Evolutionary conservation across 2,797 vertebrate genomes (phyloP).

Genomic region (Myotis planiceps): DNA sequence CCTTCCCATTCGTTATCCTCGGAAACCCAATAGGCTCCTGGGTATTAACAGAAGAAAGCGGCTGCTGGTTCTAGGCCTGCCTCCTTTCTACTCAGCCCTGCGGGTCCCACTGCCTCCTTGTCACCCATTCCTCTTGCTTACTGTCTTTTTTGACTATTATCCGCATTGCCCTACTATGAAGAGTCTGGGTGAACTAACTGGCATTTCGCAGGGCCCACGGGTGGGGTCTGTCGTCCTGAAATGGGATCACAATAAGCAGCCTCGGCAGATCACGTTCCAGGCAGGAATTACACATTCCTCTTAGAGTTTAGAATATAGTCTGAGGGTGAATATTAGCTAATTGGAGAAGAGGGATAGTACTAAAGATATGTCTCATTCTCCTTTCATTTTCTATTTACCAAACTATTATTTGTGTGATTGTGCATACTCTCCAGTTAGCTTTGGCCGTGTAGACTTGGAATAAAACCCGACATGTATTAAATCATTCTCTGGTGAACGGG

Average conservation of each 20-base stretch:
- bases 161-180: background rate
- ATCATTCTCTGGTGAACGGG: background rate
- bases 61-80: background rate
- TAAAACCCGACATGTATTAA: background rate
- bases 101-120: background rate
- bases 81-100: background rate
- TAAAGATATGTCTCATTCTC: background rate
- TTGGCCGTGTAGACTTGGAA: background rate
- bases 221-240: background rate
- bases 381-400: slow-evolving; percentile 2
- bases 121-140: background rate
- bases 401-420: background rate
- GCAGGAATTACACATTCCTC: background rate
- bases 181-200: background rate
- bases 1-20: background rate
- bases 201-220: background rate
- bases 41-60: background rate
- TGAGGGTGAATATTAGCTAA: background rate
- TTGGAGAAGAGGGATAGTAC: background rate
- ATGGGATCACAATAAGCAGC: background rate
- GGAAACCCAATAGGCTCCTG: slow-evolving; percentile 18
- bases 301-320: background rate
- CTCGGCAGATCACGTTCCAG: background rate
- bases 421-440: slow-evolving; percentile 30
- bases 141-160: background rate